Percentiles rank a stretch among this genome's conserved stretches.
Conservation (phyloP, 2,888 invertebrate species). For the Urechis unicinctus region DNA sequence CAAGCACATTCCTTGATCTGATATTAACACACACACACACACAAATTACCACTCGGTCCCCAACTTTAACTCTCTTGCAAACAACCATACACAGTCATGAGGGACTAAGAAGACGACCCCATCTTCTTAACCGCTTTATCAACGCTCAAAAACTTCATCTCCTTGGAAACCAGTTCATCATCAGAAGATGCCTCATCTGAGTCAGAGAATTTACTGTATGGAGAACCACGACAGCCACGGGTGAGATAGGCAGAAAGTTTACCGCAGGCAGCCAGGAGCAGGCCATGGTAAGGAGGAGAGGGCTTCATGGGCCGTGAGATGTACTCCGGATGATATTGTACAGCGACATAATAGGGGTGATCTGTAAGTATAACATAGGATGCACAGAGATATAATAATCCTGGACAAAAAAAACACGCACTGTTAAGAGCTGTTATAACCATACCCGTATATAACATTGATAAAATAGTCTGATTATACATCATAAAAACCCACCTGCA, state of each 20-base stretch:
- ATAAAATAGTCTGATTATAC: not conserved
- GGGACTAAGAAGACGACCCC: not conserved
- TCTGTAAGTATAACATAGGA: constrained; percentile 40
- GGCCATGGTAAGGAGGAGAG: constrained; percentile 90
- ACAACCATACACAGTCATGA: no score
- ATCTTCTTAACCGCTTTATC: not conserved
- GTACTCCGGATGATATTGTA: constrained; percentile 98
- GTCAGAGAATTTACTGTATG: constrained; percentile 19
- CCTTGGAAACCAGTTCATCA: constrained; percentile 7
- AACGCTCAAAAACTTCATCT: not conserved
- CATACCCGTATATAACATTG: no score
- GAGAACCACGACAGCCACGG: constrained; percentile 40
- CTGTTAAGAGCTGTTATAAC: no score
- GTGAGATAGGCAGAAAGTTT: constrained; percentile 61
- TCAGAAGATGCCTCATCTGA: constrained; percentile 7
- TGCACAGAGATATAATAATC: no score
- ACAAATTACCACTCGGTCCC: no score
- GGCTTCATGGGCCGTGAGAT: constrained; percentile 69
- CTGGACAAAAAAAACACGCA: no score
- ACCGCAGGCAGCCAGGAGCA: constrained; percentile 81
- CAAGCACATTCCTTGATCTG: no score
- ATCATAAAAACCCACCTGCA: constrained; percentile 48
- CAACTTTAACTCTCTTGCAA: no score
- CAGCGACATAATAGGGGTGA: constrained; percentile 90
- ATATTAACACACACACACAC: no score